Evolutionary conservation across 35 echinoderm and acorn worm genomes (phyloP).

Genomic region (Eucidaris tribuloides): DNA sequence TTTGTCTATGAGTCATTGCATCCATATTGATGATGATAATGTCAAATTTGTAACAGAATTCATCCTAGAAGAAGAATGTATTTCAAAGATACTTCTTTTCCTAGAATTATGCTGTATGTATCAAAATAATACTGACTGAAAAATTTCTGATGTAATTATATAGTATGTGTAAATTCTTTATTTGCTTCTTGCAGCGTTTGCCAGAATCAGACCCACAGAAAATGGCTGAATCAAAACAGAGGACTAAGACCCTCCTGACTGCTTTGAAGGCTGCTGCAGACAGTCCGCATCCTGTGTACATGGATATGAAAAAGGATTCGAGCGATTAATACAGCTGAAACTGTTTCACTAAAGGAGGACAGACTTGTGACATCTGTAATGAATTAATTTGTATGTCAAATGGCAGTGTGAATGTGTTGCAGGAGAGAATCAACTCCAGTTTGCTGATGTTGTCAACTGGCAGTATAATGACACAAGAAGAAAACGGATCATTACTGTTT

Average conservation of each 20-base stretch:
- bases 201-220: slow-evolving; percentile 16
- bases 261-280: slow-evolving; percentile 20
- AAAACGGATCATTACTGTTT: too few species aligned
- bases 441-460: too few species aligned
- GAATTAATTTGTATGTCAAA: too few species aligned
- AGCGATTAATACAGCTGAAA: too few species aligned
- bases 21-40: background rate
- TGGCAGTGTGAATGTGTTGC: too few species aligned
- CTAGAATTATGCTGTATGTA: background rate
- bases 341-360: too few species aligned
- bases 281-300: slow-evolving; percentile 3
- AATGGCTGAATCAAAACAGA: slow-evolving; percentile 15
- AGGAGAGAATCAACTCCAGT: too few species aligned
- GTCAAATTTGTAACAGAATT: too few species aligned
- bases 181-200: background rate
- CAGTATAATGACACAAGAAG: too few species aligned
- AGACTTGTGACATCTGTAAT: too few species aligned
- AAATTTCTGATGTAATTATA: background rate
- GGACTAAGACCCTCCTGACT: background rate
- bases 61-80: too few species aligned
- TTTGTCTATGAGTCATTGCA: background rate
- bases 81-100: too few species aligned
- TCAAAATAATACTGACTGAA: background rate
- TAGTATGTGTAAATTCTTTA: background rate
- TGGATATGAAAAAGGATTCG: background rate